phyloP scores from a whole-genome alignment of 2,888 invertebrate genomes.

The Syritta pipiens region DNA sequence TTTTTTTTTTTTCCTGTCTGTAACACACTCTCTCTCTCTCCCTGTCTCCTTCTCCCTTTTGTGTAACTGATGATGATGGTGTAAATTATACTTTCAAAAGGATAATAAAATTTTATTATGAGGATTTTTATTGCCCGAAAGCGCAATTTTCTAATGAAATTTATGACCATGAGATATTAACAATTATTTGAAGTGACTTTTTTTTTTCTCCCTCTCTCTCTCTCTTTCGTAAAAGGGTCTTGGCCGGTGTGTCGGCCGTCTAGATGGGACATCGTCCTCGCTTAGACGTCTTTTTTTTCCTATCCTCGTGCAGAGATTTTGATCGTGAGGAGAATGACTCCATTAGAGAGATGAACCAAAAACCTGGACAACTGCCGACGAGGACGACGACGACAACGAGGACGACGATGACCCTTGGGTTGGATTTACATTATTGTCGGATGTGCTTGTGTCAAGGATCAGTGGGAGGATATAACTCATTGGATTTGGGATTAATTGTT shows the following conservation, averaged over 20 bases:
- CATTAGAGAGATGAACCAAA: slow-evolving; percentile 26
- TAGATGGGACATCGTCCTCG: too few species aligned
- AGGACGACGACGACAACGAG: background rate
- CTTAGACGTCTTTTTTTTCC: background rate
- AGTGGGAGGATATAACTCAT: slow-evolving; percentile 9
- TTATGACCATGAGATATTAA: slow-evolving; percentile 55
- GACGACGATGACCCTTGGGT: background rate
- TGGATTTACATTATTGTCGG: slow-evolving; percentile 18
- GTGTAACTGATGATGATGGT: slow-evolving; percentile 58
- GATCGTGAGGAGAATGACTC: slow-evolving; percentile 42
- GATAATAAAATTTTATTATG: slow-evolving; percentile 63
- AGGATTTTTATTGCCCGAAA: slow-evolving; percentile 58
- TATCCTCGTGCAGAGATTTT: slow-evolving; percentile 19
- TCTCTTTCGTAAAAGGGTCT: too few species aligned
- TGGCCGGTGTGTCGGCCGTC: too few species aligned
- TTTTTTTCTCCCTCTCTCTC: background rate
- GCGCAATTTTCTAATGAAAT: slow-evolving; percentile 59
- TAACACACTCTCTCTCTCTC: background rate
- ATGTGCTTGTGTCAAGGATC: slow-evolving; percentile 5
- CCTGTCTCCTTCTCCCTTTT: background rate
- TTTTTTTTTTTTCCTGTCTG: background rate
- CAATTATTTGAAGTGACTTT: slow-evolving; percentile 51
- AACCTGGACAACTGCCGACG: too few species aligned
- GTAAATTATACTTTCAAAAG: slow-evolving; percentile 62
- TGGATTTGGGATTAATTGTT: slow-evolving; percentile 29